Evolutionary conservation across 35 echinoderm and acorn worm species (phyloP).

Genomic region (Ptychodera flava): DNA sequence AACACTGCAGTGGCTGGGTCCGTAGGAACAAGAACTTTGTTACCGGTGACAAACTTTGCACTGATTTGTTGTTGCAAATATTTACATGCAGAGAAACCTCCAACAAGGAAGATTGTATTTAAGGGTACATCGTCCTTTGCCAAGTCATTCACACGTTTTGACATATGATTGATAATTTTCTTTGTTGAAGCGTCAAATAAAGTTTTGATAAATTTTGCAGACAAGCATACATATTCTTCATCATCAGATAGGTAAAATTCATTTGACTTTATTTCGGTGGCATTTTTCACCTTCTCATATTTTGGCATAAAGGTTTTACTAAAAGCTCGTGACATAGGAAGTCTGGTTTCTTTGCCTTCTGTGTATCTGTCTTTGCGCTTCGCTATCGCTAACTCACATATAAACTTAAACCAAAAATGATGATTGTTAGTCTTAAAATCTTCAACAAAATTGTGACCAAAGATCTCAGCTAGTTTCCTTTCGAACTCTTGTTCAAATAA

Average conservation of each 20-base stretch:
- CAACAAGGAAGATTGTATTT: not conserved
- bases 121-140: not conserved
- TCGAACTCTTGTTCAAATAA: not conserved
- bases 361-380: not conserved
- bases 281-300: not conserved
- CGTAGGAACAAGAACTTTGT: not conserved
- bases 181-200: not conserved
- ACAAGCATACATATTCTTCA: not conserved
- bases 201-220: not conserved
- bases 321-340: not conserved
- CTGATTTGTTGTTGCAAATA: not conserved
- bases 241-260: not conserved
- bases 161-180: not conserved
- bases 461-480: not conserved
- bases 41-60: not conserved
- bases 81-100: not conserved
- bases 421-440: not conserved
- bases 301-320: not conserved
- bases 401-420: not conserved
- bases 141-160: not conserved
- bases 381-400: not conserved
- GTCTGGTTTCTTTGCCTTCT: not conserved
- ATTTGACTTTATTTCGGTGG: not conserved
- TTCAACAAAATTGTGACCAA: not conserved
- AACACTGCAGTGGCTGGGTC: not conserved